Evolutionary conservation across 1,140 invertebrate genomes (phyloP).

Genomic region (Cylas formicarius): DNA sequence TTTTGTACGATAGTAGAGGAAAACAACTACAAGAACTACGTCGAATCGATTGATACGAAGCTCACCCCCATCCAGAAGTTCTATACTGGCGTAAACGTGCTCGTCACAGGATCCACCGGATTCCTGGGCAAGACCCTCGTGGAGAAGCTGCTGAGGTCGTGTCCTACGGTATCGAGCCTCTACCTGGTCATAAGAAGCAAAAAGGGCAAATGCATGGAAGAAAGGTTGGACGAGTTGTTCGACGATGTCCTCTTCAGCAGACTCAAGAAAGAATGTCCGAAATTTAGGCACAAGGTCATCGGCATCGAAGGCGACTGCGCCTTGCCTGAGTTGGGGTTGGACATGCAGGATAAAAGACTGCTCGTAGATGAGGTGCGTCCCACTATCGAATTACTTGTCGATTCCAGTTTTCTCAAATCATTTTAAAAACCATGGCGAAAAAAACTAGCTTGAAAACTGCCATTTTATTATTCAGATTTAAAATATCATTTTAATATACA

Average conservation of each 20-base stretch:
- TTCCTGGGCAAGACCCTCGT: conserved; percentile 62
- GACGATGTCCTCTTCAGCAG: conserved; percentile 47
- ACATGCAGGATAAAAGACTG: conserved; percentile 49
- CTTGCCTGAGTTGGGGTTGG: conserved; percentile 54
- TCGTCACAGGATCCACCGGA: conserved; percentile 66
- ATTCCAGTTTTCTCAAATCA: neutral
- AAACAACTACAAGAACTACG: neutral
- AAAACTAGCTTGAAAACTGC: no score
- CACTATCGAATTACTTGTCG: neutral
- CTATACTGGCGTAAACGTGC: conserved; percentile 51
- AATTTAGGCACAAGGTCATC: conserved; percentile 60
- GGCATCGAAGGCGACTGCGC: conserved; percentile 58
- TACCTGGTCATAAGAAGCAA: conserved; percentile 73
- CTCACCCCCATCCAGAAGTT: conserved; percentile 44
- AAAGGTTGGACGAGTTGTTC: conserved; percentile 56
- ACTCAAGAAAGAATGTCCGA: conserved; percentile 41
- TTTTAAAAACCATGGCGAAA: no score
- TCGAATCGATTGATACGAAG: conserved; percentile 5
- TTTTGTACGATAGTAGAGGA: no score
- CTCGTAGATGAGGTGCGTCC: conserved; percentile 53
- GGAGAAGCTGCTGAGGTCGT: conserved; percentile 74
- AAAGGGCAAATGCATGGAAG: conserved; percentile 60
- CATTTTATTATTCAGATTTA: no score
- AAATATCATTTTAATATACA: no score
- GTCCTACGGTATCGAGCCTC: conserved; percentile 62